Conservation (phyloP, 2,113 vertebrate genomes). For the Benitochromis conjunctus region DNA sequence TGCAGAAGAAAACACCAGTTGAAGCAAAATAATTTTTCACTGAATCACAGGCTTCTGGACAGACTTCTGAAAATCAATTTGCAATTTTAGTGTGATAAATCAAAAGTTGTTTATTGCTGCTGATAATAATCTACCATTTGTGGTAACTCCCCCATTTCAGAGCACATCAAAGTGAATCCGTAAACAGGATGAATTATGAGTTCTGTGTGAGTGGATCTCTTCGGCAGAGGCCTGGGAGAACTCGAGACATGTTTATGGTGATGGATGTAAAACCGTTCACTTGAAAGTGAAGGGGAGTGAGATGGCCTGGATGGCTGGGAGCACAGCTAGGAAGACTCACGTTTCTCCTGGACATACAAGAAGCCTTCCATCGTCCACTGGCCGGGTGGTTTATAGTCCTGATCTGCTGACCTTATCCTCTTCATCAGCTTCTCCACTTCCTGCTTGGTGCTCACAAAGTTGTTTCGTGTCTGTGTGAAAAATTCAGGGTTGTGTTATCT, state of each 20-base stretch:
- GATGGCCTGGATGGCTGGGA: not conserved
- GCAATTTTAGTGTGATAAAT: slow-evolving; percentile 50
- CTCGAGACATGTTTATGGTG: slow-evolving; percentile 55
- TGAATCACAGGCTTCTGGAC: slow-evolving; percentile 30
- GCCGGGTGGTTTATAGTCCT: slow-evolving; percentile 91
- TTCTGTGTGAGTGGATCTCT: slow-evolving; percentile 31
- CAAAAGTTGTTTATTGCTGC: slow-evolving; percentile 51
- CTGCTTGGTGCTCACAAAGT: slow-evolving; percentile 97
- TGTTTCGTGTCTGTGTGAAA: slow-evolving; percentile 87
- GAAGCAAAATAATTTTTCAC: not conserved
- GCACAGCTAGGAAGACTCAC: slow-evolving; percentile 75
- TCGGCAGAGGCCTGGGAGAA: slow-evolving; percentile 45
- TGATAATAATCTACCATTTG: slow-evolving; percentile 49
- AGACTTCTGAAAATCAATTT: slow-evolving; percentile 51
- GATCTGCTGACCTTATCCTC: slow-evolving; percentile 91
- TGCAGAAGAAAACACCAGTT: not conserved
- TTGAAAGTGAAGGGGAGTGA: not conserved
- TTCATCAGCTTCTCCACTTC: slow-evolving; percentile 97
- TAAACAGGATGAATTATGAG: slow-evolving; percentile 61
- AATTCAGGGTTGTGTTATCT: not conserved
- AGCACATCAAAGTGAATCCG: slow-evolving; percentile 59
- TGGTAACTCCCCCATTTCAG: slow-evolving; percentile 33
- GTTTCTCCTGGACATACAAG: slow-evolving; percentile 94
- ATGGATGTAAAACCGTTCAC: slow-evolving; percentile 50
- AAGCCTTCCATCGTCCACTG: slow-evolving; percentile 98